Base-by-base conservation (phyloP, 2,113 vertebrate genomes). In the Ifrita kowaldi region DNA sequence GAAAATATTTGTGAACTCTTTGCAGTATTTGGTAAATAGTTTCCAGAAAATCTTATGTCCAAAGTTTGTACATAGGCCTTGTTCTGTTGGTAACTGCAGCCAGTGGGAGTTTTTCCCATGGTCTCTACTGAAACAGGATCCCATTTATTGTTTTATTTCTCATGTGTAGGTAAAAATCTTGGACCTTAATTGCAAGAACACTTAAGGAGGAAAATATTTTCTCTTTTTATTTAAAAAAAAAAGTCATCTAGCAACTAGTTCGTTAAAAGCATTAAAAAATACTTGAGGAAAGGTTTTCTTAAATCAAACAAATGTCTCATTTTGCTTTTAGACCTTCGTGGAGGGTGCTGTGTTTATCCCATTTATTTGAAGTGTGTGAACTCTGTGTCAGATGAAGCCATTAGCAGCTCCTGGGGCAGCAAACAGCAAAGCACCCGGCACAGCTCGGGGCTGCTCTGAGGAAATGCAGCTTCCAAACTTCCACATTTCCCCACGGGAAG, bases 401-500 rank as follows among this genome's bases (percentile, higher is more conserved):
- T 70, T 35, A 42, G 39, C 82, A 62, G 0, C 79, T 56, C 53
- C 49, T 64, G 1, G 4, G 89, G 74, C 78, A 95, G 62, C 80
- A 85, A 62, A 52, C 13, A 73, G 71, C 53, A 13, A 24, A 88
- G 59, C 0, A 0, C 53, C 16, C 7, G 0, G 53, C 73, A 7
- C 2, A 3, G 44, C 91, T 79, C 0, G 0, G 64, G 46, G 56
- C 46, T 6, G 4, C 80, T 47, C 46, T 59, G 81, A 35, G 3
- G 56, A 92, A 93, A 90, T 12, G 26, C 56, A 11, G 20, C 90
- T 94, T 70, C 87, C 89, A 62, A 79, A 76, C 47, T 28, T 59
- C 1, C 0, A 0, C 9, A 2, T 84, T 94, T 91, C 62, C 1
- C 73, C 78, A 57, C 55, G 39, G 82, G 94, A 87, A 83, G 62